A percentile compares a stretch with the other conserved stretches of the same genome.
Conservation (phyloP, 2,888 invertebrate species). For the Drosophila paramelanica region DNA sequence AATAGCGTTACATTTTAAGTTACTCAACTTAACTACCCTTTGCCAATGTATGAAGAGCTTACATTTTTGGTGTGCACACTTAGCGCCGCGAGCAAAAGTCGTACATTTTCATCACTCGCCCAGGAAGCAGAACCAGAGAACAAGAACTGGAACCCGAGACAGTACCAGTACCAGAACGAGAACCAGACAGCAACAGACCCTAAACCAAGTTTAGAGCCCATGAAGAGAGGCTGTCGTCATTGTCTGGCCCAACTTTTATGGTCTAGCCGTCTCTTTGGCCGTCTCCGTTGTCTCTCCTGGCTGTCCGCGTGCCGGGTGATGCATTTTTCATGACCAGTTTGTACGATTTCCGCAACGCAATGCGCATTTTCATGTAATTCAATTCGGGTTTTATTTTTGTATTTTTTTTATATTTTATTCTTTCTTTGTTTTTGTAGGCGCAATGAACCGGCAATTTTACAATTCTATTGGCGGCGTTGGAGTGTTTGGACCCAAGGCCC, state of each 20-base stretch:
- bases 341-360: slow-evolving; percentile 78
- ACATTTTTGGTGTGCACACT: slow-evolving; percentile 59
- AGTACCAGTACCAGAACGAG: slow-evolving; percentile 10
- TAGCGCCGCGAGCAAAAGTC: slow-evolving; percentile 71
- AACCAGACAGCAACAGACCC: slow-evolving; percentile 31
- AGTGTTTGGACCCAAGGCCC: slow-evolving; percentile 44
- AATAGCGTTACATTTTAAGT: slow-evolving; percentile 2
- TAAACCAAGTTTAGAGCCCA: slow-evolving; percentile 25
- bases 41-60: slow-evolving; percentile 21
- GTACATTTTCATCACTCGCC: slow-evolving; percentile 76
- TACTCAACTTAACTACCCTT: slow-evolving; percentile 10
- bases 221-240: slow-evolving; percentile 53
- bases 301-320: slow-evolving; percentile 49
- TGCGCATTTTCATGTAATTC: slow-evolving; percentile 78
- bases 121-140: slow-evolving; percentile 29
- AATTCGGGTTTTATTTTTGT: slow-evolving; percentile 54
- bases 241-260: slow-evolving; percentile 59
- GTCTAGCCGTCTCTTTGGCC: slow-evolving; percentile 31
- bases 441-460: slow-evolving; percentile 64
- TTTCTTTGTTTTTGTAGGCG: slow-evolving; percentile 49
- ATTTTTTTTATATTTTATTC: slow-evolving; percentile 24
- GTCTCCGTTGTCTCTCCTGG: slow-evolving; percentile 14
- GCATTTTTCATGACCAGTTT: slow-evolving; percentile 80
- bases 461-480: slow-evolving; percentile 66
- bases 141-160: slow-evolving; percentile 9